Conservation (phyloP, 2,888 invertebrate genomes). For the Eudasyphora cyanicolor region DNA sequence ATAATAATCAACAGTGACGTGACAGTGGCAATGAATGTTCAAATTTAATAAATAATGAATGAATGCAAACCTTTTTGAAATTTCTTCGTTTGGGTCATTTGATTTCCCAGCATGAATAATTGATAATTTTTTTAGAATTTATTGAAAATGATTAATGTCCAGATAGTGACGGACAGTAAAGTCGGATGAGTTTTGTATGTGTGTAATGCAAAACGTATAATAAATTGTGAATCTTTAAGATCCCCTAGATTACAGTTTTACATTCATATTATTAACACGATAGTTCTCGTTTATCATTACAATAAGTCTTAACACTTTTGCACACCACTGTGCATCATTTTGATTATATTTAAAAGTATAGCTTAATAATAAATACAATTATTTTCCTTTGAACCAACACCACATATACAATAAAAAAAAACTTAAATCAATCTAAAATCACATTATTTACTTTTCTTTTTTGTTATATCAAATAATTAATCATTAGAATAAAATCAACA, state of each 20-base stretch:
- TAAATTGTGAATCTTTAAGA: too few species aligned
- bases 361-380: not conserved
- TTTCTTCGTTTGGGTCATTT: not conserved
- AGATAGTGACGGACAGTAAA: not conserved
- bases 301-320: not conserved
- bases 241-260: not conserved
- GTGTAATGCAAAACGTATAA: not conserved
- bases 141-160: not conserved
- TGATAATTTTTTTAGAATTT: not conserved
- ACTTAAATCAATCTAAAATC: constrained; percentile 54
- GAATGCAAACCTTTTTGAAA: not conserved
- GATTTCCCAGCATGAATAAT: not conserved
- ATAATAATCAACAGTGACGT: too few species aligned
- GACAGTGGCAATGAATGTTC: not conserved
- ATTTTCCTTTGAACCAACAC: constrained; percentile 48
- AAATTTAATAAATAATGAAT: not conserved
- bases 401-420: constrained; percentile 43
- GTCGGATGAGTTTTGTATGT: not conserved
- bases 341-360: not conserved
- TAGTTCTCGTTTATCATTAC: too few species aligned
- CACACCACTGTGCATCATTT: not conserved
- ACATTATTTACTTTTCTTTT: constrained; percentile 40
- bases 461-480: constrained; percentile 31
- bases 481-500: constrained; percentile 40
- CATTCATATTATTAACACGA: too few species aligned